Percentiles rank a stretch among this genome's conserved stretches.
Evolutionary conservation across 1,140 invertebrate genomes (phyloP).

Genomic region (Paraescarpia echinospica): DNA sequence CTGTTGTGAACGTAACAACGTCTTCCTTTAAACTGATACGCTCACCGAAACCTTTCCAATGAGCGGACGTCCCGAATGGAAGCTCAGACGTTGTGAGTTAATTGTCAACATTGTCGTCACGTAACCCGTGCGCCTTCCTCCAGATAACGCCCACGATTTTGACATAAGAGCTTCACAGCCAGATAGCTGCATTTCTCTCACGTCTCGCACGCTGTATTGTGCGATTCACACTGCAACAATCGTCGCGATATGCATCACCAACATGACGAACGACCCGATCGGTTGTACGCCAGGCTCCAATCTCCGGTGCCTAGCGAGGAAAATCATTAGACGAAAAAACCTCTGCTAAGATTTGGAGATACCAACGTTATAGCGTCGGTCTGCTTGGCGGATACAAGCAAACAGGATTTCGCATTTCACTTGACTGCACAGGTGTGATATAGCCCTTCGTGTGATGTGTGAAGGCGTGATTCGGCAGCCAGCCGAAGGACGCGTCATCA

Average conservation of each 20-base stretch:
- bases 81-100: neutral
- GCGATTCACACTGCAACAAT: neutral
- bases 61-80: neutral
- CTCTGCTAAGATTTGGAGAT: neutral
- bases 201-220: neutral
- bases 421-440: neutral
- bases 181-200: neutral
- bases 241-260: neutral
- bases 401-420: neutral
- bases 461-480: neutral
- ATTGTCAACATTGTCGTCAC: neutral
- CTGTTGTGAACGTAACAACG: neutral
- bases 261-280: neutral
- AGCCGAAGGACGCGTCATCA: neutral
- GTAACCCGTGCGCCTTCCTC: neutral
- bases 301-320: neutral
- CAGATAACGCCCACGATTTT: neutral
- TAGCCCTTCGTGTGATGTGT: neutral
- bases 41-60: neutral
- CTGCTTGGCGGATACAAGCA: no score
- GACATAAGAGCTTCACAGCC: neutral
- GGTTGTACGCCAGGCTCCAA: neutral
- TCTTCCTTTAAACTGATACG: neutral
- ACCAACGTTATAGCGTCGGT: neutral
- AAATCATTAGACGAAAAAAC: neutral